Conservation (phyloP, 2,888 invertebrate genomes). For the Cheilosia variabilis region DNA sequence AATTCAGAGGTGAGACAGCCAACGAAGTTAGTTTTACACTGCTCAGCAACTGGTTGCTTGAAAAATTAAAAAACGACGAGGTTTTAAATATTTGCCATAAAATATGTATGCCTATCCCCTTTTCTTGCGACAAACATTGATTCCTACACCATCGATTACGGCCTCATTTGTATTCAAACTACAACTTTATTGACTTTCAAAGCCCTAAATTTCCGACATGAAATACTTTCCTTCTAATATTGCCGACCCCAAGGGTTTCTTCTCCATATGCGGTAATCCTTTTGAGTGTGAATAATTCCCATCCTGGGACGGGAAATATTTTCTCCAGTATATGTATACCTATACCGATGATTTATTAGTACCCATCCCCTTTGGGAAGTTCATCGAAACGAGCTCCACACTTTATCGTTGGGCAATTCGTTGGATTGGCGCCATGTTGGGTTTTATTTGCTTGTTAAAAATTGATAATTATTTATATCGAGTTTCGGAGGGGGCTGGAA, state of each 20-base stretch:
- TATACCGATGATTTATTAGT: conserved; percentile 20
- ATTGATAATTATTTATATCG: neutral
- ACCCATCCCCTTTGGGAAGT: neutral
- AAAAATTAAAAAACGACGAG: too few relatives aligned
- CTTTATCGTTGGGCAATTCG: neutral
- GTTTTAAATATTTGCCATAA: neutral
- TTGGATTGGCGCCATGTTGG: neutral
- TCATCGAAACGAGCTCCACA: neutral
- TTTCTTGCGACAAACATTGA: neutral
- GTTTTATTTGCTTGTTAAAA: conserved; percentile 6
- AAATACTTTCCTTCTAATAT: conserved; percentile 20
- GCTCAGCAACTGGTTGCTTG: too few relatives aligned
- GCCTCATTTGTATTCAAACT: conserved; percentile 65
- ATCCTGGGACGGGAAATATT: conserved; percentile 10
- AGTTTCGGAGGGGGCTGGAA: too few relatives aligned
- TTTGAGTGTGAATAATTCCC: conserved; percentile 55
- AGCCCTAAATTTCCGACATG: conserved; percentile 37
- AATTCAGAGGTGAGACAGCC: too few relatives aligned
- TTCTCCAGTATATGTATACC: neutral
- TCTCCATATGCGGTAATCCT: conserved; percentile 39
- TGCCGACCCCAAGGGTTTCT: conserved; percentile 21
- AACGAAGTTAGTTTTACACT: too few relatives aligned
- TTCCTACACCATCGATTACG: neutral
- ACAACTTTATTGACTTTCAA: conserved; percentile 62
- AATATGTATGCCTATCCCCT: neutral